Evolutionary conservation across 2,113 vertebrate species (phyloP).

Genomic region (Eurypyga helias): DNA sequence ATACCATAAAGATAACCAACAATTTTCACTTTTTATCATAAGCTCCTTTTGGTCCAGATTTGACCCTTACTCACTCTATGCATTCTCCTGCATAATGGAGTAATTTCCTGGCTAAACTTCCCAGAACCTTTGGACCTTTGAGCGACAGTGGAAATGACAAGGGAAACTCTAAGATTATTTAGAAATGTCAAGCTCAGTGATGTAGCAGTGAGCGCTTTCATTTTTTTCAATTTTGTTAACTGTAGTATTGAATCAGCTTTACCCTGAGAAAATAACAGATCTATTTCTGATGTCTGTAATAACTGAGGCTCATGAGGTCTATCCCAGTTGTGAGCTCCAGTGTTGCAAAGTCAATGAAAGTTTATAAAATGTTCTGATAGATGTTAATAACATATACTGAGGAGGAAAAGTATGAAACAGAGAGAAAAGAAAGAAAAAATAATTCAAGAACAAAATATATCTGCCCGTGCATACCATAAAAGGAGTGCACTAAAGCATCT

Average conservation of each 20-base stretch:
- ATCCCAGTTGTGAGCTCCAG: not conserved
- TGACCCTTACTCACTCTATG: not conserved
- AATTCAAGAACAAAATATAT: not conserved
- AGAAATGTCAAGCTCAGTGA: slow-evolving; percentile 40
- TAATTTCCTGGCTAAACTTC: not conserved
- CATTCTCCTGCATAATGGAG: not conserved
- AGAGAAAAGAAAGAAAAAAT: not conserved
- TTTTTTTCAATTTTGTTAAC: slow-evolving; percentile 42
- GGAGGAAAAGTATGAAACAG: not conserved
- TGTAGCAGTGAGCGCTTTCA: not conserved
- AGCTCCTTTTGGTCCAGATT: not conserved
- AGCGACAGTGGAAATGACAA: not conserved
- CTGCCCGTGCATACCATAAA: not conserved
- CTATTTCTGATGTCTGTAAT: slow-evolving; percentile 20
- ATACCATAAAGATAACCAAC: not conserved
- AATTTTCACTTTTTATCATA: not conserved
- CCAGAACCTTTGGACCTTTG: not conserved
- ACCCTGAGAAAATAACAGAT: slow-evolving; percentile 39
- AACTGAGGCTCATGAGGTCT: slow-evolving; percentile 21
- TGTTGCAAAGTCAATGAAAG: slow-evolving; percentile 8
- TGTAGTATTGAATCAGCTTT: slow-evolving; percentile 14
- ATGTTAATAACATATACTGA: not conserved
- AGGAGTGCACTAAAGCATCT: not conserved
- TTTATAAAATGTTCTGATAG: not conserved
- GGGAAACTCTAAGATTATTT: not conserved